Conservation (phyloP, 2,113 vertebrate genomes). For the Brienomyrus longianalis region DNA sequence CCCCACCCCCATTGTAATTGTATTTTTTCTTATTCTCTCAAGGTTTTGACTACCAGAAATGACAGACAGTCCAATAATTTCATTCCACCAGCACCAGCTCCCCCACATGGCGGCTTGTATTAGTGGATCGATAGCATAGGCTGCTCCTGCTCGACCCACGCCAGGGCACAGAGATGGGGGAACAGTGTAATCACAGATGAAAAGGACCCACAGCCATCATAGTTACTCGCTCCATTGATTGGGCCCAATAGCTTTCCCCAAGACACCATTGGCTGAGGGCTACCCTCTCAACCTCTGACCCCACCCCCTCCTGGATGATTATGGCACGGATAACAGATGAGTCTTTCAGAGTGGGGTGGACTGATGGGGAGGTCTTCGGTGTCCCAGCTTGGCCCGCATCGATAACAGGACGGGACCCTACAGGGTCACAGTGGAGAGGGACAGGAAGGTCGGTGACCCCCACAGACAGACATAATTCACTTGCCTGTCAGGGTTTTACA, state of each 20-base stretch:
- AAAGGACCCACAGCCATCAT: slow-evolving; percentile 79
- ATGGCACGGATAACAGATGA: slow-evolving; percentile 68
- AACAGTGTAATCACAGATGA: slow-evolving; percentile 76
- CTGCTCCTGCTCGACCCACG: slow-evolving; percentile 75
- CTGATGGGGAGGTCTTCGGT: slow-evolving; percentile 50
- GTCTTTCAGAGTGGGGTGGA: slow-evolving; percentile 56
- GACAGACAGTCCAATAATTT: slow-evolving; percentile 59
- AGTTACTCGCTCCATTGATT: slow-evolving; percentile 62
- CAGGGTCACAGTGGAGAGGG: slow-evolving; percentile 3
- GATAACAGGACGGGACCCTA: slow-evolving; percentile 25
- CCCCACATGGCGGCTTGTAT: slow-evolving; percentile 70
- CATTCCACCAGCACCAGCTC: slow-evolving; percentile 58
- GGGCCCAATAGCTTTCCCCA: slow-evolving; percentile 61
- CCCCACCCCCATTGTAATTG: slow-evolving; percentile 26
- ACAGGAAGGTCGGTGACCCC: slow-evolving; percentile 1
- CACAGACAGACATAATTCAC: slow-evolving; percentile 1
- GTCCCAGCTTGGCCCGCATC: slow-evolving; percentile 14
- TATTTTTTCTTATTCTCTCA: slow-evolving; percentile 3
- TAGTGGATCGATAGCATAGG: slow-evolving; percentile 79
- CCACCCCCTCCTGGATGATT: slow-evolving; percentile 56
- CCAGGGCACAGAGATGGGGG: slow-evolving; percentile 70
- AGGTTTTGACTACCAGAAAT: slow-evolving; percentile 9
- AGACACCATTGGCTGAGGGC: slow-evolving; percentile 55
- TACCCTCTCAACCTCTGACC: slow-evolving; percentile 64
- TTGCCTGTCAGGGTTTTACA: not conserved